Base-by-base conservation (phyloP, 2,888 invertebrate species). In the Alsophila aescularia region DNA sequence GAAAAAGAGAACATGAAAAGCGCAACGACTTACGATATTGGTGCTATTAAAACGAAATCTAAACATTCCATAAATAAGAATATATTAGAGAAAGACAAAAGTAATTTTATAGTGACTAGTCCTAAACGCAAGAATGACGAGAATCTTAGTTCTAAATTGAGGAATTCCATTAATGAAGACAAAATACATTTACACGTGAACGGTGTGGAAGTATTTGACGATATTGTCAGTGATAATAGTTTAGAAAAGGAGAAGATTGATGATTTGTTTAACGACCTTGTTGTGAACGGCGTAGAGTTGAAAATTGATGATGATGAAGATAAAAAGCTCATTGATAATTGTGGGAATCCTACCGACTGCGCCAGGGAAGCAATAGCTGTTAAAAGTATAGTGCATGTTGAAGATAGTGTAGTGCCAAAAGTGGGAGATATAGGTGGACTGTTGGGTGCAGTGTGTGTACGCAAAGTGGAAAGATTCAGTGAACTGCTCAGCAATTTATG, bases 401-500 rank as follows among this genome's bases (percentile, higher is more conserved):
- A 82, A 70, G 75, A 78, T 79, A 81, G 79, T 77, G 82, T 80
- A 80, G 87, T 86, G 84, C 87, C 87, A 87, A 86, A 87, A 77
- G 84, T 83, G 73, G 77, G 76, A 53, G 85, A 83, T 62, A 76
- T 81, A 8, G 78, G 81, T 58, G 84, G 86, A 13, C 79, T 89
- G 67, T 75, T 90, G 63, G 89, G 87, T 62, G 90, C 84, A 50
- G 90, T 87, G 77, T 91, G 91, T 88, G 90, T 91, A 66, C 83
- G 87, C 55, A 90, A 87, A 90, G 91, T 91, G 75, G 90, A 90
- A 80, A 84, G 83, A 67, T 91, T 91, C 69, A 91, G 91, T 90
- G 91, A 91, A 77, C 79, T 91, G 79, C 87, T 91, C 59, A 90
- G 88, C 80, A 91, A 90, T 75, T 78, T 91, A 68, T 90, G 91